Conservation (phyloP, 2,888 invertebrate genomes). For the Amorpha juglandis region DNA sequence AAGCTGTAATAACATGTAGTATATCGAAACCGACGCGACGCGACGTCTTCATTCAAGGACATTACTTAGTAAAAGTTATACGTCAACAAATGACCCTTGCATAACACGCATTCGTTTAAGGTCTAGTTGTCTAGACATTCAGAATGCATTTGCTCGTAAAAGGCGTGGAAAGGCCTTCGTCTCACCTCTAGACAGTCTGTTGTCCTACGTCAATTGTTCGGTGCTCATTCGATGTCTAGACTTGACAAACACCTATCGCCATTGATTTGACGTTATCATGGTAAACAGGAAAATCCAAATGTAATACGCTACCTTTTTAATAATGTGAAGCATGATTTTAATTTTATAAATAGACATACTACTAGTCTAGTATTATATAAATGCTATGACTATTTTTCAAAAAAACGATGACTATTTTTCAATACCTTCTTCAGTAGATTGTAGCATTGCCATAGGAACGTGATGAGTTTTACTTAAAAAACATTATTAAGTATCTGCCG, state of each 20-base stretch:
- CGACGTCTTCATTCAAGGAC: neutral
- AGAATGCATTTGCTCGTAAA: slow-evolving; percentile 64
- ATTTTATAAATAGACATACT: neutral
- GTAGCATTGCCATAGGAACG: too few relatives aligned
- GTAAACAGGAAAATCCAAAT: slow-evolving; percentile 21
- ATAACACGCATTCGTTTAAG: slow-evolving; percentile 36
- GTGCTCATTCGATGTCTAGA: slow-evolving; percentile 62
- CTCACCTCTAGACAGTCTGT: slow-evolving; percentile 74
- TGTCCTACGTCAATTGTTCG: slow-evolving; percentile 60
- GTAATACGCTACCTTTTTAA: neutral
- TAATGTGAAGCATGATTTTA: neutral
- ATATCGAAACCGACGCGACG: neutral
- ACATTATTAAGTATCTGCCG: too few relatives aligned
- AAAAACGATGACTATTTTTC: too few relatives aligned
- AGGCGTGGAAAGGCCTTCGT: slow-evolving; percentile 65
- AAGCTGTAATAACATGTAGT: neutral
- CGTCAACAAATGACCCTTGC: slow-evolving; percentile 28
- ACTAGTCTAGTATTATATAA: neutral
- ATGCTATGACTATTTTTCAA: too few relatives aligned
- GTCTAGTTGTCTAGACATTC: slow-evolving; percentile 45
- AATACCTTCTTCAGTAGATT: too few relatives aligned
- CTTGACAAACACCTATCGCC: slow-evolving; percentile 65
- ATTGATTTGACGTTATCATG: slow-evolving; percentile 44
- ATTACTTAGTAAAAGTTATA: neutral
- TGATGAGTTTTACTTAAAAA: too few relatives aligned